phyloP scores from a whole-genome alignment of 2,113 vertebrate species.

The Ageneiosus marmoratus region DNA sequence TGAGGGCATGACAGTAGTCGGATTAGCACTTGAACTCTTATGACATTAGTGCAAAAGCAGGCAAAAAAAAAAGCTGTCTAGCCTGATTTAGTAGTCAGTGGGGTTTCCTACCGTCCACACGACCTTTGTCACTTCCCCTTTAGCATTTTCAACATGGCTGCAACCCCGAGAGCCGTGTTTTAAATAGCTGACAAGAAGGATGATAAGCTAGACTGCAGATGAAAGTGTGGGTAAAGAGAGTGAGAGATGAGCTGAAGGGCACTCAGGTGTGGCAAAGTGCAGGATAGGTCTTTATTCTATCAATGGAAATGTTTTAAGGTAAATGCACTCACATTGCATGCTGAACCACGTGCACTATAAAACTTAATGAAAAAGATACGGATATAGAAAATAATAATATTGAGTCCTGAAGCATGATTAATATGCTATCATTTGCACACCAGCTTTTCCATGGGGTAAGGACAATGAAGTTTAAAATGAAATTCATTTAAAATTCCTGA shows the following conservation, averaged over 20 bases:
- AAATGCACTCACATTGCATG: neutral
- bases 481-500: neutral
- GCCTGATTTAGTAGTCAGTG: conserved; percentile 72
- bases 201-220: conserved; percentile 21
- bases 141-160: conserved; percentile 78
- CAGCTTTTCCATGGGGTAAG: neutral
- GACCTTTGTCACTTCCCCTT: conserved; percentile 75
- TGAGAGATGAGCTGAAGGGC: conserved; percentile 15
- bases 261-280: conserved; percentile 34
- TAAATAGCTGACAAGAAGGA: conserved; percentile 59
- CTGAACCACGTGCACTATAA: neutral
- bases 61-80: conserved; percentile 15
- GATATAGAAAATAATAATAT: neutral
- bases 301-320: conserved; percentile 34
- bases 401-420: neutral
- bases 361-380: neutral
- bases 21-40: neutral
- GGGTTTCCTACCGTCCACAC: conserved; percentile 72
- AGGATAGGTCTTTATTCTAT: conserved; percentile 36
- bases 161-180: conserved; percentile 58
- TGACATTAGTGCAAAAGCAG: neutral
- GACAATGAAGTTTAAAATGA: neutral
- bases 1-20: neutral
- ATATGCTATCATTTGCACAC: neutral
- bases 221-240: conserved; percentile 34